Conservation (phyloP, 2,113 vertebrate species). For the Oryzias woworae region DNA sequence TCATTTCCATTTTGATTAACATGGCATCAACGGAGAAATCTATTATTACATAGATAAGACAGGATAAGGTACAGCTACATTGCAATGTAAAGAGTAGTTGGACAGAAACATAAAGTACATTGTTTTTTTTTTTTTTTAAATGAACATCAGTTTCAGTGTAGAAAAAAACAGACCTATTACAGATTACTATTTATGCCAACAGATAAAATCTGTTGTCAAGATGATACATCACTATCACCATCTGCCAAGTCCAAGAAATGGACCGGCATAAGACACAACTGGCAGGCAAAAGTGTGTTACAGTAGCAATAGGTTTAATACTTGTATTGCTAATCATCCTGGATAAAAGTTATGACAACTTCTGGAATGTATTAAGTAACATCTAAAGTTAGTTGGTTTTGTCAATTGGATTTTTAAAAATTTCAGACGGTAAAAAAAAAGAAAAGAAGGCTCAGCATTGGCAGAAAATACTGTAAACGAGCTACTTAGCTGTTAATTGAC, state of each 20-base stretch:
- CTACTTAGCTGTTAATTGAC: constrained; percentile 12
- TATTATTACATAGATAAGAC: constrained; percentile 61
- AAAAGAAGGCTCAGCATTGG: not conserved
- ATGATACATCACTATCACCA: constrained; percentile 37
- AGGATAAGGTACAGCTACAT: constrained; percentile 25
- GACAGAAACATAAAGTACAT: constrained; percentile 15
- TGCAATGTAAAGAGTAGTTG: constrained; percentile 24
- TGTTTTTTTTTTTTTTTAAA: constrained; percentile 42
- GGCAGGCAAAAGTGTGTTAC: not conserved
- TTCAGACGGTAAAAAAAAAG: no score
- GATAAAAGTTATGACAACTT: no score
- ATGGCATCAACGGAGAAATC: constrained; percentile 66
- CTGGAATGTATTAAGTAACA: no score
- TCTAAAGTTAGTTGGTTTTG: no score
- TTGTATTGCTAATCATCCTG: no score
- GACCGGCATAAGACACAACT: constrained; percentile 10
- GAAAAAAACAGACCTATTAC: constrained; percentile 10
- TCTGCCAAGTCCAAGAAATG: constrained; percentile 25
- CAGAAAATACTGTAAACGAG: not conserved
- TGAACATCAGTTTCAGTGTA: constrained; percentile 24
- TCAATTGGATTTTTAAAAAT: no score
- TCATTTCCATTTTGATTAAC: constrained; percentile 77
- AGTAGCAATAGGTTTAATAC: not conserved
- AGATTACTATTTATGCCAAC: constrained; percentile 35
- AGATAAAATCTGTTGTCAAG: constrained; percentile 29